Evolutionary conservation across 1,140 invertebrate species (phyloP).

Genomic region (Drosophila willistoni): DNA sequence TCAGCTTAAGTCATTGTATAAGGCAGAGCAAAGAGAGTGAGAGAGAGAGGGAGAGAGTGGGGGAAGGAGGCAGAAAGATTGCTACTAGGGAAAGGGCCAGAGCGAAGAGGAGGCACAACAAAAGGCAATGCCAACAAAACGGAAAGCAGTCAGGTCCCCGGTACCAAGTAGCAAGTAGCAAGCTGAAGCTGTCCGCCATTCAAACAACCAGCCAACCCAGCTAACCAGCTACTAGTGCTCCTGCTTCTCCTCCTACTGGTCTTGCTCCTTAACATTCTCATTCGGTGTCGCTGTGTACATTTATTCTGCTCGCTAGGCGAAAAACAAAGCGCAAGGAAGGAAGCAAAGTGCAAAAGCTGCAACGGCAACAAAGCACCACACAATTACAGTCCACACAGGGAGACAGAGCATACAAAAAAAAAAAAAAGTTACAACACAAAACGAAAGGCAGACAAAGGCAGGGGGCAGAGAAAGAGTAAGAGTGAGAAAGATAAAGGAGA

Average conservation of each 20-base stretch:
- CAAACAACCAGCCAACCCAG: constrained; percentile 49
- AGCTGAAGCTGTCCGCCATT: constrained; percentile 65
- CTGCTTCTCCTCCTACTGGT: not conserved
- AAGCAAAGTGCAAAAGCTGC: constrained; percentile 81
- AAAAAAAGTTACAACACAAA: not conserved
- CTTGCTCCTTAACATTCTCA: constrained; percentile 11
- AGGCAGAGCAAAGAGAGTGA: constrained; percentile 38
- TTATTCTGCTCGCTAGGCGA: constrained; percentile 67
- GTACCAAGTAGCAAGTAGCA: constrained; percentile 49
- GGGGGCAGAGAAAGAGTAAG: no score
- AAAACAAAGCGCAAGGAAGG: constrained; percentile 75
- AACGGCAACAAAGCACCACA: constrained; percentile 73
- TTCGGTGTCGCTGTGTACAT: constrained; percentile 27
- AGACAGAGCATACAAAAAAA: not conserved
- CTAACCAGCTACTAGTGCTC: constrained; percentile 12
- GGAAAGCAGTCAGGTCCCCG: constrained; percentile 54
- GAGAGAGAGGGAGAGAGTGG: not conserved
- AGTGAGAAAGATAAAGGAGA: no score
- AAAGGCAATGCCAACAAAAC: constrained; percentile 55
- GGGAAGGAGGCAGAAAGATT: not conserved
- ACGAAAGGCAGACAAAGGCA: constrained; percentile 3
- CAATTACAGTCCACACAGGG: constrained; percentile 61
- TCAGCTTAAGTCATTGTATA: constrained; percentile 80
- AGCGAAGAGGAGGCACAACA: constrained; percentile 29
- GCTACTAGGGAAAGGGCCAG: not conserved